phyloP scores from a whole-genome alignment of 92 coral and sea anemone species.

The Epizoanthus illoricatus region DNA sequence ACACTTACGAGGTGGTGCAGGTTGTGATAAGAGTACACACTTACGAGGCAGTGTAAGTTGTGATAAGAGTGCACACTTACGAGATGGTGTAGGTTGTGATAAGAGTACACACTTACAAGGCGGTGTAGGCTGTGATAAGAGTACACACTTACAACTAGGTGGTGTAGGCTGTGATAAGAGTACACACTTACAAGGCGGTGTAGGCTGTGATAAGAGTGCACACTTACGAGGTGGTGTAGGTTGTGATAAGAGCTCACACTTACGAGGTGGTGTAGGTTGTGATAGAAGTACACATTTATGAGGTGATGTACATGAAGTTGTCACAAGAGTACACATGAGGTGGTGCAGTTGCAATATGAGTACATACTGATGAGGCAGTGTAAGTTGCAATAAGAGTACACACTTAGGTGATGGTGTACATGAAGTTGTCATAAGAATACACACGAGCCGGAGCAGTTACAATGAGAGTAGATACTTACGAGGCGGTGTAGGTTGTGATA shows the following conservation, averaged over 20 bases:
- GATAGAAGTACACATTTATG: constrained; percentile 42
- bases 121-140: not conserved
- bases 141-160: constrained; percentile 59
- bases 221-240: constrained; percentile 72
- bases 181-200: constrained; percentile 28
- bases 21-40: constrained; percentile 74
- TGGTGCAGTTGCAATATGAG: not conserved
- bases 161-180: constrained; percentile 77
- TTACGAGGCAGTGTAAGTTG: too few species aligned
- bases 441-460: not conserved
- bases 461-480: constrained; percentile 45
- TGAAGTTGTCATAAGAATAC: not conserved
- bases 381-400: too few species aligned
- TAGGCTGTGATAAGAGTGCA: not conserved
- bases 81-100: constrained; percentile 74
- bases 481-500: constrained; percentile 77
- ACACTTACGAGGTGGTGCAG: constrained; percentile 71
- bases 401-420: too few species aligned
- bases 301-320: constrained; percentile 72
- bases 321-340: constrained; percentile 83
- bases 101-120: constrained; percentile 51
- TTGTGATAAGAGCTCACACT: constrained; percentile 72
- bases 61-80: constrained; percentile 41
- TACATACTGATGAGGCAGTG: too few species aligned
- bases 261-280: too few species aligned